These are phyloP conservation scores for Anneissia japonica DNA, from an alignment of 35 echinoderm and acorn worm species.

Conservation along the genomic window DNA sequence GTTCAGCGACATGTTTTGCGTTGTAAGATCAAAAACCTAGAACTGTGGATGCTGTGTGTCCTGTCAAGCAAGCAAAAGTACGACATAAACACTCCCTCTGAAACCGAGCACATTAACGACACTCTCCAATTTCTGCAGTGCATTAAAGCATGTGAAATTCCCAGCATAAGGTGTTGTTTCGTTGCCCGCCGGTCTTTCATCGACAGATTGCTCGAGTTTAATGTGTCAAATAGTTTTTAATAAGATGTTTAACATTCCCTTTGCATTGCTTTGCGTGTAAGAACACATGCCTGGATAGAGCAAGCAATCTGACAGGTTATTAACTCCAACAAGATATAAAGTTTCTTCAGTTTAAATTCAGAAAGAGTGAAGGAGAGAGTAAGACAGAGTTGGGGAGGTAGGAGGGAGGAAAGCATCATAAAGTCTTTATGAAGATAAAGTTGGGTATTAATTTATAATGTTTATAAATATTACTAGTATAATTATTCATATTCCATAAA, in stretches of 20 bases:
- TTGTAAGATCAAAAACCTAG: not conserved
- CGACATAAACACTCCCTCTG: not conserved
- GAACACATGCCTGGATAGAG: not conserved
- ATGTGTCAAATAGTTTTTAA: not conserved
- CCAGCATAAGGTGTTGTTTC: not conserved
- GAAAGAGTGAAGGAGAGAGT: too few relatives aligned
- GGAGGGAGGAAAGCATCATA: too few relatives aligned
- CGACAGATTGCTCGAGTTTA: not conserved
- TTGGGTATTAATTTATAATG: too few relatives aligned
- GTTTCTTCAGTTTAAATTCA: too few relatives aligned
- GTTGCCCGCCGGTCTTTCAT: not conserved
- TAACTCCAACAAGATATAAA: not conserved
- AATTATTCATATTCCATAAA: too few relatives aligned
- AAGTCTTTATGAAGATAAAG: too few relatives aligned
- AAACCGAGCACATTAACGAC: not conserved
- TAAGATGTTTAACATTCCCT: not conserved
- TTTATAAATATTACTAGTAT: too few relatives aligned
- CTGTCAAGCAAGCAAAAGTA: not conserved
- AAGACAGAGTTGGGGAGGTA: too few relatives aligned
- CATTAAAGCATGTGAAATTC: not conserved
- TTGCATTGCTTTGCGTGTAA: not conserved
- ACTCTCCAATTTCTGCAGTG: not conserved
- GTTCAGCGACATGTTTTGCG: too few relatives aligned
- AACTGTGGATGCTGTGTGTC: not conserved
- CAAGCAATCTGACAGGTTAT: not conserved